These are phyloP conservation scores for Orussus abietinus DNA, from an alignment of 1,140 invertebrate species.

Conservation along the genomic window DNA sequence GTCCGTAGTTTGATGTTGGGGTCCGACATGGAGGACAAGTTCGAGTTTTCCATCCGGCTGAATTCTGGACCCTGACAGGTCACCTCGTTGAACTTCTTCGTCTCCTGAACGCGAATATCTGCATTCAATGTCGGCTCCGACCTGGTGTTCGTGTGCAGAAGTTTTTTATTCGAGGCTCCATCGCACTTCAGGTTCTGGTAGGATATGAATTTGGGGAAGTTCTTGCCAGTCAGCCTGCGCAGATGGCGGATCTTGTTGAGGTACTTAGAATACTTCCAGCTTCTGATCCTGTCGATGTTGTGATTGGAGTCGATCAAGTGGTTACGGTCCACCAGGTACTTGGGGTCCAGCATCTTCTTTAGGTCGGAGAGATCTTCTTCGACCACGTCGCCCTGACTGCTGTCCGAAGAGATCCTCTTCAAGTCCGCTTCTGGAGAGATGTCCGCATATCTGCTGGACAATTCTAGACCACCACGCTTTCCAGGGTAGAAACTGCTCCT, in stretches of 20 bases:
- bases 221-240: slow-evolving; percentile 36
- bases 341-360: slow-evolving; percentile 45
- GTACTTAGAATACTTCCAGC: slow-evolving; percentile 43
- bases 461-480: slow-evolving; percentile 31
- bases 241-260: slow-evolving; percentile 46
- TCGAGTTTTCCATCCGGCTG: slow-evolving; percentile 26
- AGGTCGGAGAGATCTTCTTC: slow-evolving; percentile 44
- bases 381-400: slow-evolving; percentile 27
- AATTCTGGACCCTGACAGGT: slow-evolving; percentile 16
- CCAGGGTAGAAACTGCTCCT: slow-evolving; percentile 28
- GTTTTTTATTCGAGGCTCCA: slow-evolving; percentile 18
- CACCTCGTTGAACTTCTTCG: slow-evolving; percentile 18
- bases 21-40: slow-evolving; percentile 41
- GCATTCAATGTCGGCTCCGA: slow-evolving; percentile 41
- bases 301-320: slow-evolving; percentile 46
- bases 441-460: slow-evolving; percentile 28
- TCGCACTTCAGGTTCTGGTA: slow-evolving; percentile 45
- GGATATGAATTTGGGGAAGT: slow-evolving; percentile 35
- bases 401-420: slow-evolving; percentile 24
- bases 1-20: slow-evolving; percentile 38
- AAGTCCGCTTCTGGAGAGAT: slow-evolving; percentile 35
- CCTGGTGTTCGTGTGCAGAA: slow-evolving; percentile 35
- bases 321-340: slow-evolving; percentile 39
- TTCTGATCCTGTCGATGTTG: slow-evolving; percentile 46
- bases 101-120: slow-evolving; percentile 17